phyloP scores from a whole-genome alignment of 2,797 vertebrate genomes.

The Tenualosa ilisha region DNA sequence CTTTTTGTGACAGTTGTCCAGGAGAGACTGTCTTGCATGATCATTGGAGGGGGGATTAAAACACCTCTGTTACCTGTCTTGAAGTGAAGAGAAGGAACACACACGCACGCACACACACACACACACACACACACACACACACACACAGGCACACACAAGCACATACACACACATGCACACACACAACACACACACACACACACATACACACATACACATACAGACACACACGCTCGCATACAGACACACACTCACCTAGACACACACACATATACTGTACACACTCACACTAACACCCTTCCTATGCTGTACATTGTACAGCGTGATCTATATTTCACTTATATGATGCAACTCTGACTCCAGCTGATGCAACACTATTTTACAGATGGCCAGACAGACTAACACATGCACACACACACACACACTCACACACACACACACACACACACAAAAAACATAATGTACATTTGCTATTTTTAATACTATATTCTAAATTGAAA shows the following conservation, averaged over 20 bases:
- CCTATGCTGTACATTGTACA: not conserved
- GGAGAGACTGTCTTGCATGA: not conserved
- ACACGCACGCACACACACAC: not conserved
- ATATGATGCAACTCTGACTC: not conserved
- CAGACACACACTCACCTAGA: not conserved
- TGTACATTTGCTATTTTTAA: no score
- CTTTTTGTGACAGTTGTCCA: not conserved
- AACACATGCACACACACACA: slow-evolving; percentile 47
- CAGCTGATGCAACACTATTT: not conserved
- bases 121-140: not conserved
- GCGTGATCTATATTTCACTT: not conserved
- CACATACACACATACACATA: not conserved
- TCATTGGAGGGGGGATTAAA: not conserved
- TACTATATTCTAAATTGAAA: no score
- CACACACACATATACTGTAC: slow-evolving; percentile 47
- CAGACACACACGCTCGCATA: no score
- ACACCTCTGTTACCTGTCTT: not conserved
- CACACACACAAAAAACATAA: not conserved
- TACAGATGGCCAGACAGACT: not conserved
- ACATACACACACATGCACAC: not conserved
- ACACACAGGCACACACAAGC: not conserved
- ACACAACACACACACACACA: not conserved
- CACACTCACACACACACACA: slow-evolving; percentile 44
- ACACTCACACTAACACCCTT: slow-evolving; percentile 37
- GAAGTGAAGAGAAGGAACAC: not conserved